phyloP scores from a whole-genome alignment of 2,888 invertebrate species.

The Agrochola macilenta region DNA sequence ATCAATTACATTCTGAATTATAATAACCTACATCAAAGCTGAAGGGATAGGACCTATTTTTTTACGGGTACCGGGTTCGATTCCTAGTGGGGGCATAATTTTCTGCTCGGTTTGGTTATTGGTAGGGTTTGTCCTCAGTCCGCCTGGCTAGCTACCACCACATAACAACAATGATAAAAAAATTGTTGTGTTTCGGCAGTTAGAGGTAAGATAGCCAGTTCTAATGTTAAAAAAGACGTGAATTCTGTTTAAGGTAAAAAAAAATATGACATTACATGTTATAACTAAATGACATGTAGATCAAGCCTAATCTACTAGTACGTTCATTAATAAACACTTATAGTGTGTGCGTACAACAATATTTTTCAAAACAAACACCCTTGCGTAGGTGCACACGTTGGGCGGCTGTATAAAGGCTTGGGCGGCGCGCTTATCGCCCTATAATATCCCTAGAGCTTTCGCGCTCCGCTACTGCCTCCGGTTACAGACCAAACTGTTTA shows the following conservation, averaged over 20 bases:
- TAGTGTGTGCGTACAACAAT: conserved; percentile 32
- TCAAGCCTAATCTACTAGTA: conserved; percentile 14
- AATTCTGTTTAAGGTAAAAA: not conserved
- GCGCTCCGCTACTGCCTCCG: conserved; percentile 68
- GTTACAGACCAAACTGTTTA: conserved; percentile 47
- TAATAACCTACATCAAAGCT: not conserved
- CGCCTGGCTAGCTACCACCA: too few relatives aligned
- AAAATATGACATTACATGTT: not conserved
- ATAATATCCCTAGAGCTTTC: conserved; percentile 78
- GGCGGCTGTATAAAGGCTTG: conserved; percentile 82
- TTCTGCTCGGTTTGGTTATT: too few relatives aligned
- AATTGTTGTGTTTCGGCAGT: too few relatives aligned
- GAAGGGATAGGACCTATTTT: not conserved
- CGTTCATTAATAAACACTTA: conserved; percentile 34
- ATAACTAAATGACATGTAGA: not conserved
- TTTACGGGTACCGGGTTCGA: too few relatives aligned
- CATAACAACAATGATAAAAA: too few relatives aligned
- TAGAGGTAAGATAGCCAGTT: too few relatives aligned
- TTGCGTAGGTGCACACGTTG: conserved; percentile 57
- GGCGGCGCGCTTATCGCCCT: conserved; percentile 74
- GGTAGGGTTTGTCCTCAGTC: too few relatives aligned
- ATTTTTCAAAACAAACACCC: conserved; percentile 51
- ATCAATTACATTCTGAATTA: not conserved
- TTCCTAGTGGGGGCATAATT: too few relatives aligned
- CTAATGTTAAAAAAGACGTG: too few relatives aligned